Conservation (phyloP, 2,113 vertebrate genomes). For the Eulemur macaco region DNA sequence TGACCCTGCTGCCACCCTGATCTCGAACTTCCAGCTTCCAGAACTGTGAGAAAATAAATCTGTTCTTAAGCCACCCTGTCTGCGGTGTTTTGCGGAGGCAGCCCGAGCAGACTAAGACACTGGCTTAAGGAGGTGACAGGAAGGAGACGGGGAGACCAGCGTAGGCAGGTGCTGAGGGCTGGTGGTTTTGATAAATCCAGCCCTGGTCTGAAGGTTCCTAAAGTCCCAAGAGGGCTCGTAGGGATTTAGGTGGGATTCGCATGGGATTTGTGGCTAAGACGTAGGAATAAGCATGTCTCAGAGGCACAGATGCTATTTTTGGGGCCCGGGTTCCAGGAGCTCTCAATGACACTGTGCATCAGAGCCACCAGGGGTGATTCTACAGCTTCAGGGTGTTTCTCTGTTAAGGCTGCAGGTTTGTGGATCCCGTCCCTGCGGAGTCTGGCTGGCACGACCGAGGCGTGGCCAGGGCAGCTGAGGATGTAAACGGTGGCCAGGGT, state of each 20-base stretch:
- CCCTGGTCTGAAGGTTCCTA: not conserved
- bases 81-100: not conserved
- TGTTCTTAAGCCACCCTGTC: not conserved
- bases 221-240: not conserved
- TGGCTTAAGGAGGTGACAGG: not conserved
- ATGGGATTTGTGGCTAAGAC: not conserved
- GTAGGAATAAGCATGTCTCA: not conserved
- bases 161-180: not conserved
- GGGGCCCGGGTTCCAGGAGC: not conserved
- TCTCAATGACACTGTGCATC: not conserved
- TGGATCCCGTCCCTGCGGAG: not conserved
- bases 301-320: not conserved
- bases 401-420: not conserved
- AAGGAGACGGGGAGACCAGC: not conserved
- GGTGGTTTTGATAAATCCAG: not conserved
- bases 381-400: not conserved
- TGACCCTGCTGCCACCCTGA: accelerated
- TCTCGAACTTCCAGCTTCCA: not conserved
- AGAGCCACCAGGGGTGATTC: not conserved
- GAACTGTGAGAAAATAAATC: not conserved
- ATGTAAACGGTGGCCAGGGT: not conserved
- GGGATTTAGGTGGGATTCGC: not conserved
- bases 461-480: not conserved
- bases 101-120: not conserved
- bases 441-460: not conserved